phyloP scores from a whole-genome alignment of 2,113 vertebrate genomes.

The Cyanistes caeruleus region DNA sequence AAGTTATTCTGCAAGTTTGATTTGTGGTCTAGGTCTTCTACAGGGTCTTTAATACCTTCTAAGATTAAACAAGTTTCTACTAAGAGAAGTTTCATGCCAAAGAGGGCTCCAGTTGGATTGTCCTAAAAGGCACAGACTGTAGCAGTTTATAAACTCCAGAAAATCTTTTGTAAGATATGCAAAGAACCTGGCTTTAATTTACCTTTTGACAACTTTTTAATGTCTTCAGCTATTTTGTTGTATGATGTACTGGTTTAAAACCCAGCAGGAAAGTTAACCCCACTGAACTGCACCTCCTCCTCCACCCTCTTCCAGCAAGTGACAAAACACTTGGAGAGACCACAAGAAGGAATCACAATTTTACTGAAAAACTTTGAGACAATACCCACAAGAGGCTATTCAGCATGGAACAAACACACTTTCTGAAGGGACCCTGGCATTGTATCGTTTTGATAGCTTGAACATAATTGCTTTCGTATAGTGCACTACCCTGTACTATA shows the following conservation, averaged over 20 bases:
- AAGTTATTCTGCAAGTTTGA: background rate
- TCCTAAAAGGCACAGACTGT: background rate
- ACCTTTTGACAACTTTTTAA: background rate
- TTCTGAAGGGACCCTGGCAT: background rate
- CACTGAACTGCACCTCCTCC: background rate
- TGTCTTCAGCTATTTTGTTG: background rate
- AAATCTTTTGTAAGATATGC: background rate
- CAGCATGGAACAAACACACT: background rate
- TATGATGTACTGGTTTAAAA: background rate
- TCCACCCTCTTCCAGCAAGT: background rate
- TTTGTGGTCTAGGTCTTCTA: background rate
- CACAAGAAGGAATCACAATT: background rate
- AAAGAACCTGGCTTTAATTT: background rate
- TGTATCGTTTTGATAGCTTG: background rate
- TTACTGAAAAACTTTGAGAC: background rate
- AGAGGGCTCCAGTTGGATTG: background rate
- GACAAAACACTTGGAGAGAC: background rate
- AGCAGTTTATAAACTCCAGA: background rate
- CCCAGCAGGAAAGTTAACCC: background rate
- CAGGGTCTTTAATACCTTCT: fast-evolving
- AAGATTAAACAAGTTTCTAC: background rate
- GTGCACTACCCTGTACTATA: background rate
- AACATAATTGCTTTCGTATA: background rate
- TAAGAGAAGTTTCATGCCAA: background rate
- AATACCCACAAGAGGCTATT: background rate